Conservation (phyloP, 2,888 invertebrate species). For the Eupithecia insigniata region DNA sequence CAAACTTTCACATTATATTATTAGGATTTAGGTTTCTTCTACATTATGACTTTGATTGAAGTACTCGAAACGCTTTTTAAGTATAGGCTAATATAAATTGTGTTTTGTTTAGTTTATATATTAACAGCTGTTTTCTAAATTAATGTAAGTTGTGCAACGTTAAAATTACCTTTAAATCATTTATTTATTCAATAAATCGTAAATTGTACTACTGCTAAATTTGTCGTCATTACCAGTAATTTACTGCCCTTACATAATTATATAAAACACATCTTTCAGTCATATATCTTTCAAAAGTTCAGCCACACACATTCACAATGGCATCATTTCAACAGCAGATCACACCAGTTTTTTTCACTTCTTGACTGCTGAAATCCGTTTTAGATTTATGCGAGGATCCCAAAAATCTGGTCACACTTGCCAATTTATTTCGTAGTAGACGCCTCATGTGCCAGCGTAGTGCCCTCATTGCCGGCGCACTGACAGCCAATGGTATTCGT, state of each 20-base stretch:
- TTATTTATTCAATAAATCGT: conserved; percentile 34
- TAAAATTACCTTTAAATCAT: conserved; percentile 36
- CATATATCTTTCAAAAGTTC: not conserved
- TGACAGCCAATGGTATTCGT: conserved; percentile 36
- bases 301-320: not conserved
- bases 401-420: conserved; percentile 43
- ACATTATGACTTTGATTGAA: not conserved
- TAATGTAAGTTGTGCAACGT: not conserved
- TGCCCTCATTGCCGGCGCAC: conserved; percentile 34
- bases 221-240: conserved; percentile 39
- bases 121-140: too few species aligned
- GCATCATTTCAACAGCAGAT: not conserved
- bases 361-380: conserved; percentile 15
- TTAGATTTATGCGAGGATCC: conserved; percentile 43
- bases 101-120: too few species aligned
- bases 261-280: not conserved
- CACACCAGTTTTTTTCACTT: conserved; percentile 15
- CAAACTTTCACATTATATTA: too few species aligned
- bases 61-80: not conserved
- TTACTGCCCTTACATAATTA: conserved; percentile 10
- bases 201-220: conserved; percentile 39
- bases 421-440: conserved; percentile 49
- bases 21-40: not conserved
- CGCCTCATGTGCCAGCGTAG: conserved; percentile 40
- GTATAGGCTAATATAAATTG: not conserved